These are phyloP conservation scores for Albula glossodonta DNA, from an alignment of 2,113 vertebrate species.

Conservation along the genomic window DNA sequence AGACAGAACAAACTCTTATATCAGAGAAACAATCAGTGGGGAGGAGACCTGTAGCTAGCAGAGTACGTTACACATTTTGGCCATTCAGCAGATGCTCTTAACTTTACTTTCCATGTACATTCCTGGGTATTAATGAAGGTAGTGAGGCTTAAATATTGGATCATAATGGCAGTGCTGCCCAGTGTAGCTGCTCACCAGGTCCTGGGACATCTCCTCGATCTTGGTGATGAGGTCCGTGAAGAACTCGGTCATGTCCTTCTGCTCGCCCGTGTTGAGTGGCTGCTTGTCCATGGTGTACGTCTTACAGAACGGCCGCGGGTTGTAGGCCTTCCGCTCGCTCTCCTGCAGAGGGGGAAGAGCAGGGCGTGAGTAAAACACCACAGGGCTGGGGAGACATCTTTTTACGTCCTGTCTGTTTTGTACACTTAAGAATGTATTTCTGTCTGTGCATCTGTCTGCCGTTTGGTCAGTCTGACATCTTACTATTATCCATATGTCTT, in stretches of 20 bases:
- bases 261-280: conserved; percentile 95
- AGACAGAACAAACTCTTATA: not conserved
- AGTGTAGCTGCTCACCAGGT: conserved; percentile 76
- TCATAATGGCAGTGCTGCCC: too few relatives aligned
- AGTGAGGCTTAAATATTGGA: too few relatives aligned
- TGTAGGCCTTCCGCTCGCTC: conserved; percentile 97
- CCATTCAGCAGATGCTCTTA: too few relatives aligned
- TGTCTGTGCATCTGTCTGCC: too few relatives aligned
- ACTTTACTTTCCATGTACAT: too few relatives aligned
- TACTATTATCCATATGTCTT: too few relatives aligned
- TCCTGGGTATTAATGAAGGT: too few relatives aligned
- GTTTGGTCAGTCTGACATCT: too few relatives aligned
- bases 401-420: too few relatives aligned
- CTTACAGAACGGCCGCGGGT: conserved; percentile 96
- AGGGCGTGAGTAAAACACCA: not conserved
- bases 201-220: conserved; percentile 98
- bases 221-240: conserved; percentile 99
- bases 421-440: too few relatives aligned
- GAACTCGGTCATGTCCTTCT: conserved; percentile 99
- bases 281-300: conserved; percentile 99
- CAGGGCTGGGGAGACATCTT: not conserved
- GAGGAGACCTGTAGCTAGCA: too few relatives aligned
- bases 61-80: too few relatives aligned
- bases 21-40: not conserved
- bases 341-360: conserved; percentile 68